phyloP scores from a whole-genome alignment of 2,797 vertebrate species.

The Microchirus variegatus region DNA sequence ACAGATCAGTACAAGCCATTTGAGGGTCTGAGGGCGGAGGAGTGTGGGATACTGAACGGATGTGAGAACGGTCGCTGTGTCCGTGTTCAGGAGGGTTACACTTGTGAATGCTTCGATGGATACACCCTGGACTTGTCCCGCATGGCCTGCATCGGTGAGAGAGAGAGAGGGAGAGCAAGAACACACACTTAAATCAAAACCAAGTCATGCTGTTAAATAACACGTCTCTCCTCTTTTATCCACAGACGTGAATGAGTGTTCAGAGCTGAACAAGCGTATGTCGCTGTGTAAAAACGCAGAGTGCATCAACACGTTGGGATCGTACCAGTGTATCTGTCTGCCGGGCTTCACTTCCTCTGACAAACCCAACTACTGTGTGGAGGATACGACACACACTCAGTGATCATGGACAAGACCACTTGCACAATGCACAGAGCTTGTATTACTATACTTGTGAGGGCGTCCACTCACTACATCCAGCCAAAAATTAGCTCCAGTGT shows the following conservation, averaged over 20 bases:
- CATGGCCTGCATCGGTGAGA: constrained; percentile 94
- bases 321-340: constrained; percentile 93
- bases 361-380: constrained; percentile 93
- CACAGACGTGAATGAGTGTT: constrained; percentile 96
- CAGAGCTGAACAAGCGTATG: constrained; percentile 93
- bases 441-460: constrained; percentile 61
- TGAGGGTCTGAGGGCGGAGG: constrained; percentile 91
- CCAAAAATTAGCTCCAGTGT: background rate
- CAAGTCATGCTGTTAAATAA: background rate
- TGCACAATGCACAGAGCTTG: constrained; percentile 49
- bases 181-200: background rate
- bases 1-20: constrained; percentile 87
- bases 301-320: constrained; percentile 95
- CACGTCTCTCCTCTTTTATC: constrained; percentile 22
- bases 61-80: constrained; percentile 97
- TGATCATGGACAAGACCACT: constrained; percentile 69
- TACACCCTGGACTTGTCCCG: constrained; percentile 92
- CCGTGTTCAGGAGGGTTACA: constrained; percentile 94
- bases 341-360: constrained; percentile 89
- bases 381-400: constrained; percentile 81
- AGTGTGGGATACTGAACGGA: constrained; percentile 96
- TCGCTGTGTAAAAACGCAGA: constrained; percentile 95
- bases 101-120: constrained; percentile 96
- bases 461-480: constrained; percentile 5
- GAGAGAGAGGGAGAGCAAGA: background rate